phyloP scores from a whole-genome alignment of 2,113 vertebrate species.

The Indicator indicator region DNA sequence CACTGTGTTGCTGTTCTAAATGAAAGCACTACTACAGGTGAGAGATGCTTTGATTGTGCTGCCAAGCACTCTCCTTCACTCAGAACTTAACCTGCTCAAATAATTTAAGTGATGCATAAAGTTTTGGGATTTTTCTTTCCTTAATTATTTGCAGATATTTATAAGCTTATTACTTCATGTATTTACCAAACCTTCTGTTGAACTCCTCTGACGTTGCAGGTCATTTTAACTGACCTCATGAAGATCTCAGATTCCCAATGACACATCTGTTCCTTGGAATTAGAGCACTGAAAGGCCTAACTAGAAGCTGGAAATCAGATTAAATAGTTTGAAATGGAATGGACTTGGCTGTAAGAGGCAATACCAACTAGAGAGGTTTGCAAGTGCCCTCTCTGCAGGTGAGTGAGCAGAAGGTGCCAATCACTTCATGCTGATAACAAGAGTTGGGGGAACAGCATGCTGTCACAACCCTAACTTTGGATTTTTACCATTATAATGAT shows the following conservation, averaged over 20 bases:
- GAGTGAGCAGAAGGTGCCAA: accelerated
- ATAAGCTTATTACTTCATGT: background rate
- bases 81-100: background rate
- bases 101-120: background rate
- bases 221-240: background rate
- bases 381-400: background rate
- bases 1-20: conserved; percentile 19
- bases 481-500: background rate
- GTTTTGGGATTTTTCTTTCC: background rate
- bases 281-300: background rate
- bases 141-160: background rate
- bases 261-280: background rate
- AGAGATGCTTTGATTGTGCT: conserved; percentile 32
- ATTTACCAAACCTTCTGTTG: background rate
- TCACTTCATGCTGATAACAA: background rate
- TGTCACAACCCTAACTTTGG: background rate
- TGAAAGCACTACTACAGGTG: background rate
- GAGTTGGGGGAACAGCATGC: accelerated
- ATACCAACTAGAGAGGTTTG: accelerated
- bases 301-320: background rate
- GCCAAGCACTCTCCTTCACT: background rate
- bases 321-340: background rate
- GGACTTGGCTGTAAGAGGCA: background rate
- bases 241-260: background rate
- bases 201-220: background rate